phyloP scores from a whole-genome alignment of 1,140 invertebrate genomes.

The Lordiphosa stackelbergi region DNA sequence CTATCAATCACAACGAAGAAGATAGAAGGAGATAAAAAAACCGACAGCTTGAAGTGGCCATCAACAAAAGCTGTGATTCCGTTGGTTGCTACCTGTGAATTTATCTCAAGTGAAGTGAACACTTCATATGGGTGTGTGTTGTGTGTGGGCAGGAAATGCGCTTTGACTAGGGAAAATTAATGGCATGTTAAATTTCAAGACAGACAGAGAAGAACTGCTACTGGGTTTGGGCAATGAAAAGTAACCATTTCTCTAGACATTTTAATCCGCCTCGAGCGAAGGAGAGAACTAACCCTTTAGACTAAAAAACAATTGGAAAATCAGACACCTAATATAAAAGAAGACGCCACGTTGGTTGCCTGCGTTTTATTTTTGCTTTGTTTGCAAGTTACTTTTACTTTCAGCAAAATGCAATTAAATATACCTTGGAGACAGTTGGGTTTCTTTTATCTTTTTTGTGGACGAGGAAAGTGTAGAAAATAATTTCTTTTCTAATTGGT shows the following conservation, averaged over 20 bases:
- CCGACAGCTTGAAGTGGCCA: conserved; percentile 37
- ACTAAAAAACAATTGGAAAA: conserved; percentile 56
- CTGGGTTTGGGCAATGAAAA: too few species aligned
- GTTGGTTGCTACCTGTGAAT: conserved; percentile 41
- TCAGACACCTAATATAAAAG: conserved; percentile 44
- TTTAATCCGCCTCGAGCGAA: conserved; percentile 44
- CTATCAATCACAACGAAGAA: conserved; percentile 61
- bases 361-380: conserved; percentile 28
- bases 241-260: conserved; percentile 57
- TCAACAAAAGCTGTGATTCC: conserved; percentile 28
- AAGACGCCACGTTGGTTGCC: conserved; percentile 21
- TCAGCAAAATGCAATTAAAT: conserved; percentile 63
- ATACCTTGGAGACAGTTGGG: conserved; percentile 32
- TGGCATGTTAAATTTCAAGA: conserved; percentile 27
- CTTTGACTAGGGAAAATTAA: conserved; percentile 43
- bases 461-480: too few species aligned
- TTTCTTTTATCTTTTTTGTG: conserved; percentile 3
- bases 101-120: too few species aligned
- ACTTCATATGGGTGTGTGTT: conserved; percentile 3
- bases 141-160: conserved; percentile 53
- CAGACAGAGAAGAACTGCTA: too few species aligned
- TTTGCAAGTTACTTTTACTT: conserved; percentile 51
- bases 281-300: neutral
- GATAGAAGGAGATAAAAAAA: conserved; percentile 20
- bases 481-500: conserved; percentile 19